phyloP scores from a whole-genome alignment of 2,888 invertebrate genomes.

The Mythimna impura region DNA sequence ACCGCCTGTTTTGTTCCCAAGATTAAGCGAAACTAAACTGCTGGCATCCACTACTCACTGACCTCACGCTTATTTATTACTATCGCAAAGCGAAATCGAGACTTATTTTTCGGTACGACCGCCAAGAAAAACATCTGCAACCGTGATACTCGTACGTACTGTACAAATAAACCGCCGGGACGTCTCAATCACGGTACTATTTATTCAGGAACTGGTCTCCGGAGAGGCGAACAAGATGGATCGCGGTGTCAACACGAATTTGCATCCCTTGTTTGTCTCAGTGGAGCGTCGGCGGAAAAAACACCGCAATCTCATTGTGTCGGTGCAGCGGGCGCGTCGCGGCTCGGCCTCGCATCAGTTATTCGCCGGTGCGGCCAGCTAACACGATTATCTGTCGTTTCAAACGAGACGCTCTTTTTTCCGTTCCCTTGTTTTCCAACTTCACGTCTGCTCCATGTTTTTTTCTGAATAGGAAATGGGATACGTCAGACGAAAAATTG shows the following conservation, averaged over 20 bases:
- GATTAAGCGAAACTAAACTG: conserved; percentile 87
- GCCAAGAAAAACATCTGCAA: conserved; percentile 79
- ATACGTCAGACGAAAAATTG: conserved; percentile 90
- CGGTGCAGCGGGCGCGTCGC: conserved; percentile 82
- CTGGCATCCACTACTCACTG: conserved; percentile 81
- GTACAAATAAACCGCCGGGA: conserved; percentile 81
- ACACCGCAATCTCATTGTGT: conserved; percentile 89
- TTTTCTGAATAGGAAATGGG: conserved; percentile 89
- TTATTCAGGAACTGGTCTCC: conserved; percentile 86
- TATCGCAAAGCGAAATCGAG: conserved; percentile 64
- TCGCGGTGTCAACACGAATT: conserved; percentile 90
- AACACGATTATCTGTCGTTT: conserved; percentile 90
- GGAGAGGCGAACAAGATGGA: conserved; percentile 89
- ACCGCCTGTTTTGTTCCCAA: conserved; percentile 84
- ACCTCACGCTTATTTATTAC: conserved; percentile 78
- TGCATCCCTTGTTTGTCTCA: conserved; percentile 90
- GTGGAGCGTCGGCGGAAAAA: conserved; percentile 85
- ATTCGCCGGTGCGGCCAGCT: conserved; percentile 87
- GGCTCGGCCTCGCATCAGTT: conserved; percentile 82
- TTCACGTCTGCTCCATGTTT: conserved; percentile 88
- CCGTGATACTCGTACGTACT: conserved; percentile 72
- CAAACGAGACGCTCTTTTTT: conserved; percentile 88
- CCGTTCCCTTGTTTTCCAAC: conserved; percentile 89
- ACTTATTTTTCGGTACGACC: conserved; percentile 72
- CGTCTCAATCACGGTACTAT: conserved; percentile 87